These are phyloP conservation scores for Cathartes aura DNA, from an alignment of 2,113 vertebrate species.

Conservation along the genomic window DNA sequence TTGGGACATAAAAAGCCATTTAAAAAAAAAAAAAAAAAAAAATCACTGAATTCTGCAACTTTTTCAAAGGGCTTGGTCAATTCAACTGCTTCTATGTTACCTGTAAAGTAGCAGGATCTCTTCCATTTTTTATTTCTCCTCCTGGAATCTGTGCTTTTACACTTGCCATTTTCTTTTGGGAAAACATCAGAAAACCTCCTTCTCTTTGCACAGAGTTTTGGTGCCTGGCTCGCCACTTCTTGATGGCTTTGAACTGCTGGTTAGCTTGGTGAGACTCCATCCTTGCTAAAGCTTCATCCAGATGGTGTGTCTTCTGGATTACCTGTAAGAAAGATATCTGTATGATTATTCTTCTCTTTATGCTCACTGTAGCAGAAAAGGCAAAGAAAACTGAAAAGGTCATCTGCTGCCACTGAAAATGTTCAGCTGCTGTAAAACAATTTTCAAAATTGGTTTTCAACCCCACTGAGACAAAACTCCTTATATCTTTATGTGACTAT, in stretches of 20 bases:
- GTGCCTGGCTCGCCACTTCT: slow-evolving; percentile 85
- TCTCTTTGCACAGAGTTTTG: slow-evolving; percentile 64
- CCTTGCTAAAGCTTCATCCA: slow-evolving; percentile 85
- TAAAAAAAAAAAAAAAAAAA: background rate
- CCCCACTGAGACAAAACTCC: background rate
- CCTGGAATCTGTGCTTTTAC: slow-evolving; percentile 64
- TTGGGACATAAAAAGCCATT: background rate
- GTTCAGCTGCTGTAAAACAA: background rate
- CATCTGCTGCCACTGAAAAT: background rate
- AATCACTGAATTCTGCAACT: background rate
- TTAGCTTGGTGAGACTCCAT: slow-evolving; percentile 81
- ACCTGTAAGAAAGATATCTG: slow-evolving; percentile 72
- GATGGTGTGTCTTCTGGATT: slow-evolving; percentile 83
- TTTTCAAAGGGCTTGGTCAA: background rate
- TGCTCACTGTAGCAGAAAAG: background rate
- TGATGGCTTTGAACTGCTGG: slow-evolving; percentile 83
- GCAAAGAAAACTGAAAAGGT: background rate
- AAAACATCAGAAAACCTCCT: slow-evolving; percentile 88
- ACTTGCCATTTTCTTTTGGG: slow-evolving; percentile 84
- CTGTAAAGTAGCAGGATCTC: slow-evolving; percentile 76
- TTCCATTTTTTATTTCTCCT: slow-evolving; percentile 49
- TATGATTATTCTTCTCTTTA: background rate
- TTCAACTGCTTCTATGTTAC: slow-evolving; percentile 64
- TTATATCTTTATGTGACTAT: background rate
- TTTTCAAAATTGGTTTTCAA: background rate